Evolutionary conservation across 2,888 invertebrate genomes (phyloP), one percentile per base, ranked within the genome.

Genomic region (Anorthoa munda): DNA sequence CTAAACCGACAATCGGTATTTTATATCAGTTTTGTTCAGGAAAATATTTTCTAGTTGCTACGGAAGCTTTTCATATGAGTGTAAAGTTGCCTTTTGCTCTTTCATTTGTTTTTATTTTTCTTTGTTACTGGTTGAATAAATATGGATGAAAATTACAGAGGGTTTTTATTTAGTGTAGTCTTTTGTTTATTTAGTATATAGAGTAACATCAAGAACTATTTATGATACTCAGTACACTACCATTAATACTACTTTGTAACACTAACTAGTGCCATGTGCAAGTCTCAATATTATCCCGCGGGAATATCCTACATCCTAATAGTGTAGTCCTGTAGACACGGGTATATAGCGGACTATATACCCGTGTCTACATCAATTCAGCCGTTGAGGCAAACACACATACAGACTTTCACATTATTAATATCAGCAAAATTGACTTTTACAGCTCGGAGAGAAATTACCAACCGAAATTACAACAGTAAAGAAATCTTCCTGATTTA

Each of bases 1-100:
- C n/a, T 76, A 75, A 83, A 63, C 66, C 67, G 60, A 59, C 61
- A 68, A 71, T 75, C 76, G 58, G 26, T 83, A 66, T 60, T 71
- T 75, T 75, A 56, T 51, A 65, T 48, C 75, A 56, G 67, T 71
- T 51, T 70, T 71, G 56, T 71, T 31, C 65, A 4, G 50, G 2
- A 53, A 70, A 83, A 74, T 70, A 74, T 79, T 74, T 74, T 71
- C 50, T 68, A 56, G 66, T 55, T 63, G 45, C 59, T 55, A 48
- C 56, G 71, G 67, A 81, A 69, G 66, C 58, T 66, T 58, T 83
- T 66, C 50, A 26, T 59, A 39, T 39, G 63, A 51, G 46, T 23
- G 64, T 46, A 51, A 72, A 66, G 26, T 46, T 63, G 26, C 4
- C 53, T 66, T 72, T 70, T 45, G n/a, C 17, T 81, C 23, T 21